Conservation (phyloP, 2,888 invertebrate species). For the Troides oblongomaculatus region DNA sequence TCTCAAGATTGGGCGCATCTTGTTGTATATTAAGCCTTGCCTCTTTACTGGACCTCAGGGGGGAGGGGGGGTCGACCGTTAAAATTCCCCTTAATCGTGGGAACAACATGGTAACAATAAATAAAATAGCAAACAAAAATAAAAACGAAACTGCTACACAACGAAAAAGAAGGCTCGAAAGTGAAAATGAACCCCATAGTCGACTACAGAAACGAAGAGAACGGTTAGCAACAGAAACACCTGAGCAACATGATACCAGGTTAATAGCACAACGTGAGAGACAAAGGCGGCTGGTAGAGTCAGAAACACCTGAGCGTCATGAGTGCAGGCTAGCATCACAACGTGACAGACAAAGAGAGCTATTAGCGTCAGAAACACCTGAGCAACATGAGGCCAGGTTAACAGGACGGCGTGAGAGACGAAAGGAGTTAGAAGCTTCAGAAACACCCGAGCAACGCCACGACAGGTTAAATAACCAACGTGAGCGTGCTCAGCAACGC, state of each 20-base stretch:
- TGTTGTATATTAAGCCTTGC: slow-evolving; percentile 22
- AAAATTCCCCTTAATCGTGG: slow-evolving; percentile 29
- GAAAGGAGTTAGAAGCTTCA: no score
- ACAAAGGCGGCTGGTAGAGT: not conserved
- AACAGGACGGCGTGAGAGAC: no score
- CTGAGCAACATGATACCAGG: slow-evolving; percentile 24
- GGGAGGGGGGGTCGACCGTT: slow-evolving; percentile 25
- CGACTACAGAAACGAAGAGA: slow-evolving; percentile 23
- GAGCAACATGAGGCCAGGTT: no score
- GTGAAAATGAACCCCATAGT: not conserved
- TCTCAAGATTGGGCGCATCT: slow-evolving; percentile 18
- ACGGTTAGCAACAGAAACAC: slow-evolving; percentile 23
- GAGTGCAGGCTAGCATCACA: no score
- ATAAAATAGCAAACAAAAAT: slow-evolving; percentile 20
- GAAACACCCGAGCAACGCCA: no score
- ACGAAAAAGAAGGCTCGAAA: slow-evolving; percentile 29
- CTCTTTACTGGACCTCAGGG: slow-evolving; percentile 19
- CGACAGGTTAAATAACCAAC: no score
- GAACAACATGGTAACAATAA: slow-evolving; percentile 29
- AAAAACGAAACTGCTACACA: slow-evolving; percentile 26
- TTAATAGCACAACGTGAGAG: slow-evolving; percentile 24
- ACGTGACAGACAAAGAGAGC: not conserved
- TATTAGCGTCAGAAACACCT: no score
- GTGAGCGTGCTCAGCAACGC: no score
- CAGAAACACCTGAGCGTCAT: no score